Evolutionary conservation across 2,888 invertebrate species (phyloP).

Genomic region (Caradrina kadenii): DNA sequence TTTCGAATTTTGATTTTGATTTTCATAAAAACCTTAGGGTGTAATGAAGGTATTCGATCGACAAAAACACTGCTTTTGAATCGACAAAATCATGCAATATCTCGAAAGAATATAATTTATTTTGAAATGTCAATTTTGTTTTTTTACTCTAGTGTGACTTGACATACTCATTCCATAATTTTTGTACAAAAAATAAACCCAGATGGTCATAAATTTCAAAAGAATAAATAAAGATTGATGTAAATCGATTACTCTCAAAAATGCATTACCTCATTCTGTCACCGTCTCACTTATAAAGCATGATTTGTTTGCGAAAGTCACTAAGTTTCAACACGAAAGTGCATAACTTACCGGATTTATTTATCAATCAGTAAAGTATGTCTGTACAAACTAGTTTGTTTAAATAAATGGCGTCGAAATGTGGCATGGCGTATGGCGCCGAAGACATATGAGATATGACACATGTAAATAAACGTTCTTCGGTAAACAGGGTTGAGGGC

Average conservation of each 20-base stretch:
- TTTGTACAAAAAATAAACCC: background rate
- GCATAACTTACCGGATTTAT: conserved; percentile 49
- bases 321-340: conserved; percentile 39
- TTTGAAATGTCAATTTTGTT: background rate
- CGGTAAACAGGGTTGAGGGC: conserved; percentile 51
- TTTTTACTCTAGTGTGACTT: background rate
- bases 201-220: conserved; percentile 8
- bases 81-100: conserved; percentile 1
- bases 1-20: no score
- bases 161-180: conserved; percentile 4
- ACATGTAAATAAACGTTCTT: conserved; percentile 75
- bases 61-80: background rate
- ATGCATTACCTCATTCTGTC: conserved; percentile 38
- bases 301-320: conserved; percentile 41
- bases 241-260: conserved; percentile 40
- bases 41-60: no score
- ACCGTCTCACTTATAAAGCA: conserved; percentile 22
- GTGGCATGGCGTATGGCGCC: conserved; percentile 62
- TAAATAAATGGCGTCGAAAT: conserved; percentile 69
- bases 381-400: conserved; percentile 50
- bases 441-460: conserved; percentile 60
- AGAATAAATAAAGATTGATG: conserved; percentile 22
- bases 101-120: background rate
- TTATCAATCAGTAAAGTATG: conserved; percentile 46
- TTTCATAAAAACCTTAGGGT: no score